Evolutionary conservation across 1,140 invertebrate species (phyloP).

Genomic region (Sarcophaga bullata): DNA sequence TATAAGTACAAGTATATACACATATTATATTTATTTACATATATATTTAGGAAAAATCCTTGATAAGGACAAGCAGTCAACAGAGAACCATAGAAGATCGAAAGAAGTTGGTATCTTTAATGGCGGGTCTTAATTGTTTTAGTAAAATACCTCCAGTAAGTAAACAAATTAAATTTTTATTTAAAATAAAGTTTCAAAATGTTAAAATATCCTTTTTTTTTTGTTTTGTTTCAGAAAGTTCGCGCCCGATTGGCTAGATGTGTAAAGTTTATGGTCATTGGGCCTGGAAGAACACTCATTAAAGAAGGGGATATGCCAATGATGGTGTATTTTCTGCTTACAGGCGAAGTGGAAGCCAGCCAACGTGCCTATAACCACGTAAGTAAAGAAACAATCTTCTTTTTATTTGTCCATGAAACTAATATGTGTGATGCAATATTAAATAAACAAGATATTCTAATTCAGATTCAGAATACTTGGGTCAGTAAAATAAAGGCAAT

Average conservation of each 20-base stretch:
- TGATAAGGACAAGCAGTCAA: slow-evolving; percentile 48
- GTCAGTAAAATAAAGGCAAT: slow-evolving; percentile 47
- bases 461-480: slow-evolving; percentile 42
- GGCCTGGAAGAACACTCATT: slow-evolving; percentile 50
- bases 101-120: slow-evolving; percentile 51
- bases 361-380: slow-evolving; percentile 40
- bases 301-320: slow-evolving; percentile 51
- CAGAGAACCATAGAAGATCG: slow-evolving; percentile 51
- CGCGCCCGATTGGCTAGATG: slow-evolving; percentile 53
- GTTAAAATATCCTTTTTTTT: background rate
- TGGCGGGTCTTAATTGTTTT: slow-evolving; percentile 53
- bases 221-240: slow-evolving; percentile 49
- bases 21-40: too few species aligned
- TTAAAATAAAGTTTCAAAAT: background rate
- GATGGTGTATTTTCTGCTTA: slow-evolving; percentile 55
- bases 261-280: slow-evolving; percentile 49
- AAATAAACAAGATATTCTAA: background rate
- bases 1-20: too few species aligned
- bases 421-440: too few species aligned
- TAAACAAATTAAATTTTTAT: background rate
- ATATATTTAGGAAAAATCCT: slow-evolving; percentile 52
- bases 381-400: background rate
- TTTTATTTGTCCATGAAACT: background rate
- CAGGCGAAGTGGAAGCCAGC: slow-evolving; percentile 56
- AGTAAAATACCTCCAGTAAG: slow-evolving; percentile 53